phyloP scores from a whole-genome alignment of 2,113 vertebrate species.

The Onychostruthus taczanowskii region DNA sequence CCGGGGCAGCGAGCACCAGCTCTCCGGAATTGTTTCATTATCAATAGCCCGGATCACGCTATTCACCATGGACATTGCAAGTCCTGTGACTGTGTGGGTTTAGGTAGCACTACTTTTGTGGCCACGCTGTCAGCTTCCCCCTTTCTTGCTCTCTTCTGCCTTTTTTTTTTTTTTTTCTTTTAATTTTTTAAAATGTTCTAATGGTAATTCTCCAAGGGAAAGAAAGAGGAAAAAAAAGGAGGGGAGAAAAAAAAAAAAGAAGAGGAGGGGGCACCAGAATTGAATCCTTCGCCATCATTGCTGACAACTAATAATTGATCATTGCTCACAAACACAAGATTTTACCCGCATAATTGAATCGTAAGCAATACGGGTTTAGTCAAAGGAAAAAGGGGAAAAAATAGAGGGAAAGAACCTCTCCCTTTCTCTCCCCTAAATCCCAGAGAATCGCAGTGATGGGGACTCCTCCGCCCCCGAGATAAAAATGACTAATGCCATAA shows the following conservation, averaged over 20 bases:
- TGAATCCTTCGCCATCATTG: conserved; percentile 77
- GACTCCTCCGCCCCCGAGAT: neutral
- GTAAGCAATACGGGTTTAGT: conserved; percentile 63
- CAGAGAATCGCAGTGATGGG: neutral
- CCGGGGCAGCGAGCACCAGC: neutral
- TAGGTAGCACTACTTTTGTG: neutral
- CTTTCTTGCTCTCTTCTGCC: no score
- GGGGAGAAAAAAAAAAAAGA: neutral
- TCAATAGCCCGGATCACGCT: conserved; percentile 8
- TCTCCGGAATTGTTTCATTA: neutral
- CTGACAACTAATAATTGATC: conserved; percentile 85
- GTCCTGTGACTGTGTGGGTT: neutral
- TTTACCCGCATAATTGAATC: conserved; percentile 79
- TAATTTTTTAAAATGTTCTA: neutral
- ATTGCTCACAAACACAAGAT: conserved; percentile 72
- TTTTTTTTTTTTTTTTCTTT: neutral
- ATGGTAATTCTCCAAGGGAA: conserved; percentile 42
- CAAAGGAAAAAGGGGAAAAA: neutral
- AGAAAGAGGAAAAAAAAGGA: no score
- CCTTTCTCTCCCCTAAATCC: neutral
- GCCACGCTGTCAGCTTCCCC: neutral
- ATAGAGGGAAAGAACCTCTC: neutral
- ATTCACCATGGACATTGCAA: neutral
- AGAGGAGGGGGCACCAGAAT: neutral
- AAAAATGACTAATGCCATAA: conserved; percentile 15